Evolutionary conservation across 1,140 invertebrate genomes (phyloP), one percentile per base, ranked within the genome.

Genomic region (Heliconius nattereri): DNA sequence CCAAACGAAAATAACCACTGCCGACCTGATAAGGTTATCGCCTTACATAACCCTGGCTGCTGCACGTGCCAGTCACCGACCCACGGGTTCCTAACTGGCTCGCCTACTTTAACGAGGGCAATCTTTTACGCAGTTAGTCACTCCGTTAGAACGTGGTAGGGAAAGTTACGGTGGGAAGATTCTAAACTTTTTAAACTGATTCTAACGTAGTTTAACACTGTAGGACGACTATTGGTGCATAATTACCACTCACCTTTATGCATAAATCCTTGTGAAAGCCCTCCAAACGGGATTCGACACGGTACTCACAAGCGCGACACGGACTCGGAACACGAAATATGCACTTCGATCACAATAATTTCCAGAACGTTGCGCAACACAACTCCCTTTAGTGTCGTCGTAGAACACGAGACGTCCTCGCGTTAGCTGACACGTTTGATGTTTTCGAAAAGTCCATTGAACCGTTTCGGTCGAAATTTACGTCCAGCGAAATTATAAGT

Each of bases 381-480:
- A 87, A 93, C 90, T 90, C 85, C 83, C 83, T 89, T 86, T 81
- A 87, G 84, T 88, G 85, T 90, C 85, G 83, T 82, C 81, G 85
- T 84, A 78, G 87, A 86, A 87, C 89, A 92, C 88, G 87, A 87
- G 85, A 88, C 84, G 49, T 83, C 91, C 90, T 91, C 86, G 88
- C 86, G 86, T 85, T 85, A 88, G 83, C 81, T 87, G 88, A 92
- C 89, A 89, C 90, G 89, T 90, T 92, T 87, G 85, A 86, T 90
- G 87, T 92, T 92, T 94, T 92, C 86, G 84, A 87, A 94, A 94
- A 94, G 94, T 95, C 92, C 94, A 94, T 94, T 95, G 94, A 95
- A 95, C 94, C 94, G 94, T 94, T 94, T 93, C 90, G 89, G 86
- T 90, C 89, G 92, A 95, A 95, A 93, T 95, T 95, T 94, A 94